Evolutionary conservation across 1,140 invertebrate species (phyloP).

Genomic region (Nomia melanderi): DNA sequence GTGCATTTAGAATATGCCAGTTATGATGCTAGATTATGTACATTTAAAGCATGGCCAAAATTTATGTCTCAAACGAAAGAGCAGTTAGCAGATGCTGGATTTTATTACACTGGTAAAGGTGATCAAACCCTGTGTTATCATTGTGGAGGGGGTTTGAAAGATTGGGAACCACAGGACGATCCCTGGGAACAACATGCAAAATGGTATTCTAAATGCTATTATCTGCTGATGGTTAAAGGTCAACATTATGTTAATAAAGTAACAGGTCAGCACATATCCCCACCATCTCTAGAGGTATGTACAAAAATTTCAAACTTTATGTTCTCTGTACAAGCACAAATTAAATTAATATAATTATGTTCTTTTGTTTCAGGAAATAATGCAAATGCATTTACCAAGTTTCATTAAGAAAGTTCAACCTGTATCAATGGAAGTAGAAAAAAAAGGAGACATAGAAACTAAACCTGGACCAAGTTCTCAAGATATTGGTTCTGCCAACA

Average conservation of each 20-base stretch:
- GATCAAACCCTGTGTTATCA: constrained; percentile 93
- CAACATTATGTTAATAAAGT: constrained; percentile 84
- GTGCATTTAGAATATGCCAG: constrained; percentile 85
- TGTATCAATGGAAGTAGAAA: constrained; percentile 40
- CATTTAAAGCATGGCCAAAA: constrained; percentile 89
- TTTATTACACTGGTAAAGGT: constrained; percentile 92
- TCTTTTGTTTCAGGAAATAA: constrained; percentile 71
- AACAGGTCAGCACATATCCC: constrained; percentile 71
- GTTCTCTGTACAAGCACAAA: constrained; percentile 15
- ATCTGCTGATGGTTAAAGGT: constrained; percentile 88
- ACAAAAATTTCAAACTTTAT: constrained; percentile 12
- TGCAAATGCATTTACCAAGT: constrained; percentile 74
- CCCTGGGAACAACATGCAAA: constrained; percentile 94
- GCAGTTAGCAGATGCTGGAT: constrained; percentile 91
- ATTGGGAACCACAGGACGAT: constrained; percentile 92
- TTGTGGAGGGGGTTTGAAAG: constrained; percentile 92
- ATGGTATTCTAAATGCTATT: constrained; percentile 91
- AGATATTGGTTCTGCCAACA: constrained; percentile 32
- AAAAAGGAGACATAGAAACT: constrained; percentile 52
- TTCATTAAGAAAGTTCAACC: constrained; percentile 72
- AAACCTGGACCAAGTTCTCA: constrained; percentile 66
- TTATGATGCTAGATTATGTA: constrained; percentile 85
- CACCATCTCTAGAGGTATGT: constrained; percentile 72
- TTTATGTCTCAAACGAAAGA: constrained; percentile 88
- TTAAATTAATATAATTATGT: not conserved